Percentiles rank a stretch among this genome's conserved stretches.
Evolutionary conservation across 2,113 vertebrate genomes (phyloP).

Genomic region (Casuarius casuarius): DNA sequence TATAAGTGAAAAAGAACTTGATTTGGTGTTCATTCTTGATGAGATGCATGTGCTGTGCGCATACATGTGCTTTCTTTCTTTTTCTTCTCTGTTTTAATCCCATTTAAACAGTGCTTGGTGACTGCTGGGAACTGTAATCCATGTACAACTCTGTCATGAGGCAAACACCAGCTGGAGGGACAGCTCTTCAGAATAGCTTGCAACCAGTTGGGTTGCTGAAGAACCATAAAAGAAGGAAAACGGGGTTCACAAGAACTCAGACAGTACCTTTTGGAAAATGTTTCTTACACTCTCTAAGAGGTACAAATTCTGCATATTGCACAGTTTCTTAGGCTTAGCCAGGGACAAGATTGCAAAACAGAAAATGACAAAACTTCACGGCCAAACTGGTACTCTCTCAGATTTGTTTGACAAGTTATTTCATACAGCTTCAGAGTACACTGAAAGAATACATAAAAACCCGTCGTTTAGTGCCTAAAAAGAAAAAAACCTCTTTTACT

Average conservation of each 20-base stretch:
- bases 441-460: background rate
- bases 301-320: background rate
- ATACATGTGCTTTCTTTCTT: constrained; percentile 27
- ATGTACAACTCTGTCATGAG: constrained; percentile 23
- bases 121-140: constrained; percentile 41
- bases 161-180: constrained; percentile 45
- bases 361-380: constrained; percentile 36
- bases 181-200: background rate
- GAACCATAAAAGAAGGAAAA: constrained; percentile 16
- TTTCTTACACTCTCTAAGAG: constrained; percentile 26
- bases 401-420: constrained; percentile 44
- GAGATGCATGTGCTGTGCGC: background rate
- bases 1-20: background rate
- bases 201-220: background rate
- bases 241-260: background rate
- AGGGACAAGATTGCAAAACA: background rate
- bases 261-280: constrained; percentile 39
- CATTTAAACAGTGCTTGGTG: constrained; percentile 36
- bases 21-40: constrained; percentile 30
- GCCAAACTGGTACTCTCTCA: background rate
- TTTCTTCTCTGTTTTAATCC: constrained; percentile 42
- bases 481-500: background rate
- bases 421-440: constrained; percentile 1
- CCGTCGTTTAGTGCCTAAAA: background rate
- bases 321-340: background rate